Percentiles rank a stretch among this genome's conserved stretches.
Evolutionary conservation across 2,888 invertebrate genomes (phyloP).

Genomic region (Microctonus hyperodae): DNA sequence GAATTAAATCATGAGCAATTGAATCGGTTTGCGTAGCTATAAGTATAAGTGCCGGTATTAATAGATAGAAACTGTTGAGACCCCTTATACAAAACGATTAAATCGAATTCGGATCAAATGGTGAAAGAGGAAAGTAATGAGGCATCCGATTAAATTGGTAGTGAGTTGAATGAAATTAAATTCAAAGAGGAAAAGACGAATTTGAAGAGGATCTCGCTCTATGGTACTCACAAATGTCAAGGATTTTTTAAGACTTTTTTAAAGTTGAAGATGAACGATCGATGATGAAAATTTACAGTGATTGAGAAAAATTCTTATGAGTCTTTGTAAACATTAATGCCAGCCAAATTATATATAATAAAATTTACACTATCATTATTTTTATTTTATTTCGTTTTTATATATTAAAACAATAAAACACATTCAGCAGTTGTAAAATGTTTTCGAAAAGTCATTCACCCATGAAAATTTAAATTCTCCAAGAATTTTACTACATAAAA

Average conservation of each 20-base stretch:
- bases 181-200: background rate
- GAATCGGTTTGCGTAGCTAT: background rate
- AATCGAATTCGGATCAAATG: conserved; percentile 3
- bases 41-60: background rate
- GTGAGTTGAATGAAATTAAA: background rate
- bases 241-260: background rate
- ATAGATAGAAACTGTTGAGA: background rate
- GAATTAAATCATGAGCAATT: conserved; percentile 32
- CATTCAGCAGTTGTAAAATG: too few species aligned
- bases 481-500: too few species aligned
- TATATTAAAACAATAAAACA: too few species aligned
- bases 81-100: conserved; percentile 20
- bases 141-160: conserved; percentile 2
- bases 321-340: background rate
- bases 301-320: background rate
- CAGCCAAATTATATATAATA: background rate
- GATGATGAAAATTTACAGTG: background rate
- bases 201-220: background rate
- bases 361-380: background rate
- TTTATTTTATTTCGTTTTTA: too few species aligned
- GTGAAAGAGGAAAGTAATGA: conserved; percentile 14
- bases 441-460: too few species aligned
- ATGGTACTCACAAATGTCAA: background rate
- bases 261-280: background rate
- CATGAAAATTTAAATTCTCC: too few species aligned